Evolutionary conservation across 2,797 vertebrate species (phyloP).

Genomic region (Macroramphosus scolopax): DNA sequence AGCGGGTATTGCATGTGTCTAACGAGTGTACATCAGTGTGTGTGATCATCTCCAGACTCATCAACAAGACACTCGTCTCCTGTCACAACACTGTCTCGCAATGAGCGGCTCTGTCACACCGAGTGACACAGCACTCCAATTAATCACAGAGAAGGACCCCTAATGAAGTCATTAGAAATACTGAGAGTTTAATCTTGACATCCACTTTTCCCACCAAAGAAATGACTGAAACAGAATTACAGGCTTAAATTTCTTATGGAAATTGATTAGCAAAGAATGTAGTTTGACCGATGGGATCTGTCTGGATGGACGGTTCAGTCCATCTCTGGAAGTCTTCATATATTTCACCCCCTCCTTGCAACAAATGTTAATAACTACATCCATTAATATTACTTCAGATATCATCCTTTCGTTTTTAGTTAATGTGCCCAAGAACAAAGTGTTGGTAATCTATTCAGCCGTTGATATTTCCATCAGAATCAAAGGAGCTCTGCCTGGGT

Average conservation of each 20-base stretch:
- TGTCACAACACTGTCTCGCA: conserved; percentile 58
- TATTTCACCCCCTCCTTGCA: too few relatives aligned
- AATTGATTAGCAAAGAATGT: conserved; percentile 28
- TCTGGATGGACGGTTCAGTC: too few relatives aligned
- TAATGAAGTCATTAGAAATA: conserved; percentile 74
- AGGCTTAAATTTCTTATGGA: too few relatives aligned
- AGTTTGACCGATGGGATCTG: conserved; percentile 34
- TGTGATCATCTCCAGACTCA: conserved; percentile 42
- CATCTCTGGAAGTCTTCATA: too few relatives aligned
- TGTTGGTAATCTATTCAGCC: neutral
- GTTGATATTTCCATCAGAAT: neutral
- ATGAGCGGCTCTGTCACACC: conserved; percentile 63
- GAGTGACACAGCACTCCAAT: conserved; percentile 61
- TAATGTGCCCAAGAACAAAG: conserved; percentile 11
- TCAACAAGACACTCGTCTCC: conserved; percentile 42
- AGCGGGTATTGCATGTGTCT: conserved; percentile 16
- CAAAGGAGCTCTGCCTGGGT: too few relatives aligned
- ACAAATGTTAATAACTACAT: neutral
- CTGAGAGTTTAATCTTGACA: conserved; percentile 54
- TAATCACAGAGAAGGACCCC: conserved; percentile 64
- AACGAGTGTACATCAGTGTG: conserved; percentile 24
- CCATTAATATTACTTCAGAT: neutral
- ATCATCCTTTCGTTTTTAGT: conserved; percentile 5
- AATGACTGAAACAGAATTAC: too few relatives aligned
- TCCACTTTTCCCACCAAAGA: conserved; percentile 41